phyloP scores from a whole-genome alignment of 2,113 vertebrate genomes.

The Saccopteryx leptura region DNA sequence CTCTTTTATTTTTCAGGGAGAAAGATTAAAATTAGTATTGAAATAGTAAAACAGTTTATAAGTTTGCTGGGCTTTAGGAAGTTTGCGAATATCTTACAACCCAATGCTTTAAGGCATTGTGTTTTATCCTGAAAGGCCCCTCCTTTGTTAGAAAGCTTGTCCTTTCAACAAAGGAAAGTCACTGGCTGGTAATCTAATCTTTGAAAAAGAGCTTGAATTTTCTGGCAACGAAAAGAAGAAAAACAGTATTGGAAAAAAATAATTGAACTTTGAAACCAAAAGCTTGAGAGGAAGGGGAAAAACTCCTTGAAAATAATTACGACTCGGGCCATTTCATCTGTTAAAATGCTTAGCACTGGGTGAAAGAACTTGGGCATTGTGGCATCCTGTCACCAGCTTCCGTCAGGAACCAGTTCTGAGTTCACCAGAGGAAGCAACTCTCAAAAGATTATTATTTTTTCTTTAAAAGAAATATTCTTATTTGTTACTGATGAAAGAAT shows the following conservation, averaged over 20 bases:
- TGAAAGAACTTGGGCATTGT: neutral
- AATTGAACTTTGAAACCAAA: conserved; percentile 43
- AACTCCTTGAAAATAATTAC: conserved; percentile 43
- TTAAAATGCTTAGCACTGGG: conserved; percentile 13
- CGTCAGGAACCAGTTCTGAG: neutral
- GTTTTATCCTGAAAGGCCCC: conserved; percentile 55
- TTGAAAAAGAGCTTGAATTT: conserved; percentile 78
- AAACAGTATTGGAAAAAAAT: conserved; percentile 17
- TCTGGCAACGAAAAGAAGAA: conserved; percentile 75
- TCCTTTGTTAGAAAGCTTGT: conserved; percentile 80
- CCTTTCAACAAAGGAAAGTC: conserved; percentile 80
- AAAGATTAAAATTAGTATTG: conserved; percentile 21
- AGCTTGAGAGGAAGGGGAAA: conserved; percentile 51
- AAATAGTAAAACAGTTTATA: neutral
- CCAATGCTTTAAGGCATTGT: neutral
- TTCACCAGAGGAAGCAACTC: conserved; percentile 29
- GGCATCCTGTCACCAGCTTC: neutral
- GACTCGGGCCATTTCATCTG: neutral
- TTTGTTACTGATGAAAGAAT: conserved; percentile 20
- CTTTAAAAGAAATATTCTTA: conserved; percentile 48
- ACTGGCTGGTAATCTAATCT: conserved; percentile 84
- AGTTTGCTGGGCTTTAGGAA: conserved; percentile 4
- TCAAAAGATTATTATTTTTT: conserved; percentile 48
- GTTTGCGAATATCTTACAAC: neutral
- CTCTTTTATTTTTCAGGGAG: neutral